A percentile compares a stretch with the other conserved stretches of the same genome.
These are phyloP conservation scores for Copidosoma floridanum DNA, from an alignment of 1,140 invertebrate genomes.

Conservation along the genomic window DNA sequence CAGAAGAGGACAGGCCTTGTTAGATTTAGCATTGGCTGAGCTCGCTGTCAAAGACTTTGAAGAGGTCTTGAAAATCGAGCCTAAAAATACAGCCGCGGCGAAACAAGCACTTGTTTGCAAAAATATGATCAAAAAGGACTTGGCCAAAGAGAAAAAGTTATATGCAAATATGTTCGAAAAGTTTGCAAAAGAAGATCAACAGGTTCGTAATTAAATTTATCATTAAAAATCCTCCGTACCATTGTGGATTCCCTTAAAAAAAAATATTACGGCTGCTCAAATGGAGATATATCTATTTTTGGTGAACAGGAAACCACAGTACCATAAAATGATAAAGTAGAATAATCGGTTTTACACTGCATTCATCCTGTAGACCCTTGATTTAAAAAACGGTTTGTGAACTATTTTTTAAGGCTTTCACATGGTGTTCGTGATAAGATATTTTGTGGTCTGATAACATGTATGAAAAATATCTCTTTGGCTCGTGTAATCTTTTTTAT, in stretches of 20 bases:
- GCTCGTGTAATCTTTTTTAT: too few relatives aligned
- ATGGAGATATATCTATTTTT: slow-evolving; percentile 5
- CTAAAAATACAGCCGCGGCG: slow-evolving; percentile 79
- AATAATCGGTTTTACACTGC: too few relatives aligned
- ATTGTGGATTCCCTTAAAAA: slow-evolving; percentile 2
- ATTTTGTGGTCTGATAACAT: neutral
- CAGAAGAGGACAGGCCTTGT: slow-evolving; percentile 79
- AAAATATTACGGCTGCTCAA: neutral
- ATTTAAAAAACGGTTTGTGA: neutral
- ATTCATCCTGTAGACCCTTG: neutral
- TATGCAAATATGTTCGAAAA: slow-evolving; percentile 96
- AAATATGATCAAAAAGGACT: slow-evolving; percentile 72
- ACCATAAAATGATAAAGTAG: too few relatives aligned
- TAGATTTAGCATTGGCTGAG: slow-evolving; percentile 76
- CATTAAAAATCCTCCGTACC: neutral
- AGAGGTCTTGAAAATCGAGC: slow-evolving; percentile 69
- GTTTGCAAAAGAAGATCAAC: slow-evolving; percentile 76
- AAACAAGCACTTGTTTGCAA: slow-evolving; percentile 75
- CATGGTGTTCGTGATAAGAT: neutral
- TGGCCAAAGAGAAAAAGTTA: slow-evolving; percentile 81
- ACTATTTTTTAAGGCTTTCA: slow-evolving; percentile 15
- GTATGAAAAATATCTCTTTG: neutral
- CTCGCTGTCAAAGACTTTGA: slow-evolving; percentile 79
- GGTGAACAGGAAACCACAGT: neutral
- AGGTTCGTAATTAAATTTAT: slow-evolving; percentile 59